These are phyloP conservation scores for Latrodectus geometricus DNA, from an alignment of 1,140 invertebrate genomes.

Conservation along the genomic window DNA sequence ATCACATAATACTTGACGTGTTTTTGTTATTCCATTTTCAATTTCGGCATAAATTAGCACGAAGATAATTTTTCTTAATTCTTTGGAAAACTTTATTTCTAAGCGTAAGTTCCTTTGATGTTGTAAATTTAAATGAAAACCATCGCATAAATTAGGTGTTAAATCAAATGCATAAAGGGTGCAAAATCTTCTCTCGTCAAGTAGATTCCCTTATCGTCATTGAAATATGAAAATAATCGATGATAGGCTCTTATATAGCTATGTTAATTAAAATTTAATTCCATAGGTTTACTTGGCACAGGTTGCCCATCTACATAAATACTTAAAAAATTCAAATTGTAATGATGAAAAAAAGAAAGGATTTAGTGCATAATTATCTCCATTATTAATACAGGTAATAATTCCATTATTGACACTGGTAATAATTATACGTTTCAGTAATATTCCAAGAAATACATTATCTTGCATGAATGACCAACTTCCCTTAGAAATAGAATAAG, in stretches of 20 bases:
- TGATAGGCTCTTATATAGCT: too few relatives aligned
- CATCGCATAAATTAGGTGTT: neutral
- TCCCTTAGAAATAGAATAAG: neutral
- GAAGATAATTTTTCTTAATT: neutral
- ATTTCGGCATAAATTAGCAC: constrained; percentile 6
- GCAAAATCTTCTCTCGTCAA: neutral
- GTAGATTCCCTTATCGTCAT: neutral
- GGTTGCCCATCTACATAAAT: too few relatives aligned
- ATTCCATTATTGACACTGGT: constrained; percentile 6
- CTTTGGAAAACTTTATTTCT: constrained; percentile 13
- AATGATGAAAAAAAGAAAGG: too few relatives aligned
- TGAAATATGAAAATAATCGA: neutral
- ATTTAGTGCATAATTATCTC: too few relatives aligned
- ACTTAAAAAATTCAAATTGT: too few relatives aligned
- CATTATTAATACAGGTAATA: too few relatives aligned
- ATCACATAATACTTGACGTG: neutral
- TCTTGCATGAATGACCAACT: too few relatives aligned
- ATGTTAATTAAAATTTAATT: too few relatives aligned
- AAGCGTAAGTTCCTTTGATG: too few relatives aligned
- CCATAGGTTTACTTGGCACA: too few relatives aligned
- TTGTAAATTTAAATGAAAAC: neutral
- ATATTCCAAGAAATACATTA: too few relatives aligned
- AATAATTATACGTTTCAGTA: constrained; percentile 4
- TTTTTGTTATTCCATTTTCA: constrained; percentile 16
- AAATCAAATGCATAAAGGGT: constrained; percentile 1